Percentiles rank a stretch among this genome's conserved stretches.
These are phyloP conservation scores for Drosophila peninsularis DNA, from an alignment of 2,888 invertebrate species.

Conservation along the genomic window DNA sequence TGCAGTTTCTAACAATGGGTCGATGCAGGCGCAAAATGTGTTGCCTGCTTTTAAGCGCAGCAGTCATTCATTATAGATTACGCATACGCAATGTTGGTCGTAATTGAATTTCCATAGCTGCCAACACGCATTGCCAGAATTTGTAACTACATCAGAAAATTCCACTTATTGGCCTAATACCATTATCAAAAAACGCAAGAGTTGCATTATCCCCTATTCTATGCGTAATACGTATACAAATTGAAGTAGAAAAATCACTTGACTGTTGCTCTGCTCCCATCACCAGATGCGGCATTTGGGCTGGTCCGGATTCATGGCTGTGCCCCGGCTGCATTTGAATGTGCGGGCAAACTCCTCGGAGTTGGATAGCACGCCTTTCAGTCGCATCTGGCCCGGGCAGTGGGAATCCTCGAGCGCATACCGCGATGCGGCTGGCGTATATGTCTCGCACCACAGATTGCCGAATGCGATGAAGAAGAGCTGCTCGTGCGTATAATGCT, in stretches of 20 bases:
- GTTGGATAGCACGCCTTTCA: constrained; percentile 89
- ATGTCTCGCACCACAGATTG: constrained; percentile 94
- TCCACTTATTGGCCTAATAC: constrained; percentile 45
- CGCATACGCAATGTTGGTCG: constrained; percentile 5
- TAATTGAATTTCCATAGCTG: not conserved
- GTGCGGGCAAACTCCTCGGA: constrained; percentile 89
- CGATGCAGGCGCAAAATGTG: not conserved
- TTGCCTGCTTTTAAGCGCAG: constrained; percentile 39
- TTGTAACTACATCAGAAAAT: constrained; percentile 12
- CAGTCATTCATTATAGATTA: constrained; percentile 8
- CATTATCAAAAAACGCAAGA: constrained; percentile 36
- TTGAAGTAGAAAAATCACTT: constrained; percentile 68
- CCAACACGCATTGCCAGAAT: not conserved
- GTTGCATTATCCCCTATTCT: constrained; percentile 1
- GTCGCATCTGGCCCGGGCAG: constrained; percentile 89
- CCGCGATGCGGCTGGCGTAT: constrained; percentile 87
- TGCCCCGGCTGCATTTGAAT: constrained; percentile 86
- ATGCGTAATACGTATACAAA: constrained; percentile 8
- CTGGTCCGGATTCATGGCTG: constrained; percentile 86
- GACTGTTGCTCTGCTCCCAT: constrained; percentile 24
- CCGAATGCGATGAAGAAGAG: constrained; percentile 92
- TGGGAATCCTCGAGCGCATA: constrained; percentile 90
- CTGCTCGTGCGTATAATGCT: constrained; percentile 89
- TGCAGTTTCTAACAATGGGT: not conserved
- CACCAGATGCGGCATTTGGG: constrained; percentile 86